Base-by-base conservation (phyloP, 2,797 vertebrate genomes). In the Iguana delicatissima region DNA sequence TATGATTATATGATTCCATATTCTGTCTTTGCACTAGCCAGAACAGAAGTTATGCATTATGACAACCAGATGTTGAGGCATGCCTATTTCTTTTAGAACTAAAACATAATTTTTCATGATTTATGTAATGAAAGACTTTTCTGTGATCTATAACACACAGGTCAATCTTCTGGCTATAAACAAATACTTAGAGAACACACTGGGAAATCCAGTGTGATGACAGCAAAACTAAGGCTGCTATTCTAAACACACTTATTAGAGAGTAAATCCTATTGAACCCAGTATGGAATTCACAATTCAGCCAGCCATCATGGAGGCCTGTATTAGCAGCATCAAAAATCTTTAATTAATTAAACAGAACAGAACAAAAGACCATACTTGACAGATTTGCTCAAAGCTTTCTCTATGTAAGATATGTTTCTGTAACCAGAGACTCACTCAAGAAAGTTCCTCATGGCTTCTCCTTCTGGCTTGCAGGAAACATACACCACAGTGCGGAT, bases 391-490 rank as follows among this genome's bases (percentile, higher is more conserved):
- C 7, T 59, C 20, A 35, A 38, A 1, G n/a, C 5, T 35, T 38
- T 32, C 52, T 24, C 82, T 74, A 32, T 74, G 72, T 26, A 81
- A 4, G 0, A 72, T 50, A 62, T 87, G 35, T 89, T 38, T 80
- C 24, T n/a, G 62, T 0, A 16, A 35, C 32, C 55, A 4, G 0
- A 84, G 80, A 82, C 94, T 94, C 85, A 98, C 93, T 98, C 97
- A 91, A 89, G 95, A 84, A 98, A 98, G 96, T 99, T 99, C 95
- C 98, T 98, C 97, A 97, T 98, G 16, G 98, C 97, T 96, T 99
- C 98, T 13, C 98, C 98, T 0, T 98, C 97, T 0, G 98, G 98
- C 92, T 98, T 99, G 95, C 98, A 98, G 90, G 98, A 99, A 93
- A 98, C 94, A 79, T 98, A 99, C 69, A 98, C 94, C 82, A 98